Percentiles rank a stretch among this genome's conserved stretches.
These are phyloP conservation scores for Mnemiopsis leidyi DNA, from an alignment of 37 sponge, comb jelly and placozoan species.

Conservation along the genomic window DNA sequence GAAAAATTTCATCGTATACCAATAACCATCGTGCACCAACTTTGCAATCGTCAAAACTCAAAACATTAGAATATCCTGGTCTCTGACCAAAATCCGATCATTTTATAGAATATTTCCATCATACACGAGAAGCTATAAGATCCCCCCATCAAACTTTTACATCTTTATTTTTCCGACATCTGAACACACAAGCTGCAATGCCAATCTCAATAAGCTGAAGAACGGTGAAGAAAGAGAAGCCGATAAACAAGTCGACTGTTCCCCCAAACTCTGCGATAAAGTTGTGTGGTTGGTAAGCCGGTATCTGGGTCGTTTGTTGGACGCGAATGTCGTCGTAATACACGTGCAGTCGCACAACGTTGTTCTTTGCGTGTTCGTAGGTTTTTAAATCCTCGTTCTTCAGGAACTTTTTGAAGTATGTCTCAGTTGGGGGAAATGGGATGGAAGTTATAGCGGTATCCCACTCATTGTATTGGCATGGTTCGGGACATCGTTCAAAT, in stretches of 20 bases:
- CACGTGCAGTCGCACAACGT: not conserved
- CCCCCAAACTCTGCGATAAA: constrained; percentile 5
- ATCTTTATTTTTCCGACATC: not conserved
- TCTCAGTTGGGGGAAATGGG: not conserved
- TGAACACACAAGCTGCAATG: not conserved
- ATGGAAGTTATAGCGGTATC: not conserved
- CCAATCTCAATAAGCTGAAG: not conserved
- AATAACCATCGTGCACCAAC: too few relatives aligned
- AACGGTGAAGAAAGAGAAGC: constrained; percentile 19
- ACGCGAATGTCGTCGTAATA: not conserved
- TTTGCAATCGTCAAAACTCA: too few relatives aligned
- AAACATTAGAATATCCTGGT: not conserved
- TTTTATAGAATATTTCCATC: too few relatives aligned
- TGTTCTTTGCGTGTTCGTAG: not conserved
- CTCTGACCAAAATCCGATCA: too few relatives aligned
- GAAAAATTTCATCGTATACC: too few relatives aligned
- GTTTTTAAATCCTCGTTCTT: not conserved
- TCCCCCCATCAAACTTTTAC: not conserved
- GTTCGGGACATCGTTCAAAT: not conserved
- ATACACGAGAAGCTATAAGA: not conserved
- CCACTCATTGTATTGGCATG: not conserved
- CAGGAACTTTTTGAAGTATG: not conserved
- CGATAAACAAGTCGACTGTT: not conserved
- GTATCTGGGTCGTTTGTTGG: not conserved
- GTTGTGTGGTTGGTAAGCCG: not conserved